Evolutionary conservation across 1,140 invertebrate species (phyloP), one percentile per base, ranked within the genome.

Genomic region (Drosophila virilis): DNA sequence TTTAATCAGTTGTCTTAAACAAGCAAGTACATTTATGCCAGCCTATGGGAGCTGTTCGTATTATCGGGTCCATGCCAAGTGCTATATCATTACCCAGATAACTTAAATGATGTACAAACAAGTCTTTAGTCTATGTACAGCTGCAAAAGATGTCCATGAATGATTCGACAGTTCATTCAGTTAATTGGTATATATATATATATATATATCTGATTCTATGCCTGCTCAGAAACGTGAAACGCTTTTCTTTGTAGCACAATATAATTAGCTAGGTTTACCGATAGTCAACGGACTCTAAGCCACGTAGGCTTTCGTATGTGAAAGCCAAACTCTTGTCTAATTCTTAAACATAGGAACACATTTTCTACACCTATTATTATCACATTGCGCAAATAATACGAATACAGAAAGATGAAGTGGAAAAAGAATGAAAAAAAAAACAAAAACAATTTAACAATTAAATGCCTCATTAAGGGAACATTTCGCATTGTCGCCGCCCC

Each of bases 401-500:
- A 42, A 51, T 65, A 50, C 13, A 22, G 9, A 48, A 15, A 8
- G 13, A 48, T 2, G 22, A 22, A 22, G 22, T 1, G 2, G 22
- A 22, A 22, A 2, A 48, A 0, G 12, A 38, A 38, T n/a, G n/a
- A 1, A 17, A 1, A 1, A 17, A 17, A 17, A 13, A 37, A 52
- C 2, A 61, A 17, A 7, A 59, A 28, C 32, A 69, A 61, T 40
- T 37, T 15, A 48, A 50, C 65, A 61, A 43, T 57, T 55, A 57
- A 74, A 70, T 57, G 57, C 37, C 45, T 62, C 66, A 70, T 74
- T 74, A 69, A 35, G 65, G 22, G 40, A 52, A 57, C 46, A 71
- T 82, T 66, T 80, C 74, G 71, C 58, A 70, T 74, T 76, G 65
- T 61, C 67, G n/a, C n/a, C 15, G 22, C n/a, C 22, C 48, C 32